These are phyloP conservation scores for Dissostichus mawsoni DNA, from an alignment of 2,113 vertebrate species.

Conservation along the genomic window DNA sequence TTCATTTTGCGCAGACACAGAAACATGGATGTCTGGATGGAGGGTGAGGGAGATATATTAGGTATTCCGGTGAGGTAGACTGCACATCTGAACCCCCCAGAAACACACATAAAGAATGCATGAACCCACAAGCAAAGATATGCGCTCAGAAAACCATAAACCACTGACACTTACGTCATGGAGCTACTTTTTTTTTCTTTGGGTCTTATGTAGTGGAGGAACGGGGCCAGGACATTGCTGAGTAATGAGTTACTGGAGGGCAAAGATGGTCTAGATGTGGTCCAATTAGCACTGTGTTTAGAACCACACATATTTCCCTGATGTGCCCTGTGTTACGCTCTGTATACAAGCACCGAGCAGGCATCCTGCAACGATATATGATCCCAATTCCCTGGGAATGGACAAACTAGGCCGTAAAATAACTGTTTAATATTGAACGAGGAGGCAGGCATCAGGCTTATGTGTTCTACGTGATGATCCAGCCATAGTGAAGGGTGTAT, in stretches of 20 bases:
- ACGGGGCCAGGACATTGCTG: slow-evolving; percentile 65
- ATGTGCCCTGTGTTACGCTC: slow-evolving; percentile 63
- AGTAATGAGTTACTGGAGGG: slow-evolving; percentile 73
- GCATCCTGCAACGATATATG: slow-evolving; percentile 41
- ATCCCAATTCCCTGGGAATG: slow-evolving; percentile 44
- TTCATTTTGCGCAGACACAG: slow-evolving; percentile 39
- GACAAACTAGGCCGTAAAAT: slow-evolving; percentile 16
- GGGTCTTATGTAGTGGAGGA: slow-evolving; percentile 36
- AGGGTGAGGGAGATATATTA: not conserved
- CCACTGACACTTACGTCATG: slow-evolving; percentile 64
- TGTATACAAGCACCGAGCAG: slow-evolving; percentile 54
- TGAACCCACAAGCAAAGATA: slow-evolving; percentile 35
- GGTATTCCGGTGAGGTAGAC: slow-evolving; percentile 40
- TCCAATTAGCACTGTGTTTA: slow-evolving; percentile 74
- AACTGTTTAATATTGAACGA: slow-evolving; percentile 11
- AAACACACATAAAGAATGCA: slow-evolving; percentile 33
- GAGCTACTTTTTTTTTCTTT: slow-evolving; percentile 21
- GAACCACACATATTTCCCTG: slow-evolving; percentile 60
- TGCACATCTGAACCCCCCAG: slow-evolving; percentile 33
- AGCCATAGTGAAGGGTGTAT: slow-evolving; percentile 8
- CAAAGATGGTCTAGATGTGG: slow-evolving; percentile 71
- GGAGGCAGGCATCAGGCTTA: not conserved
- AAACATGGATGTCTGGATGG: slow-evolving; percentile 1
- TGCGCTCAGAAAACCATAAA: slow-evolving; percentile 43
- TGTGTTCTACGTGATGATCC: not conserved